Evolutionary conservation across 2,888 invertebrate genomes (phyloP), one percentile per base, ranked within the genome.

Genomic region (Arrhopalites spinosus): DNA sequence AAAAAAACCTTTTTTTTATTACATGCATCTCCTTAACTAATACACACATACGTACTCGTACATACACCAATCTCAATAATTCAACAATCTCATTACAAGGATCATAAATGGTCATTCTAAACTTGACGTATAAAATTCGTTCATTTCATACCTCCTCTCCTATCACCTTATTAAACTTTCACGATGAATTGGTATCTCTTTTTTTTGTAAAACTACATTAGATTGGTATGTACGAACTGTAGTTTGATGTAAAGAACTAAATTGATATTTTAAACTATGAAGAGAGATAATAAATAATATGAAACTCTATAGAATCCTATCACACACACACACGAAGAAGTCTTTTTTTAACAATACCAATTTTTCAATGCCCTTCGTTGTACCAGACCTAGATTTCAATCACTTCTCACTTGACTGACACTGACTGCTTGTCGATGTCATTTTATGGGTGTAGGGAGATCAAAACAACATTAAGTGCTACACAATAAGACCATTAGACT

Each of bases 401-500:
- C 59, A 59, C 11, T 59, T 50, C 50, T 50, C 17, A 50, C 50
- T 50, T 59, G 25, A 59, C 20, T 59, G 59, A 25, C 59, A 59
- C 2, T 59, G 20, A 59, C 20, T 59, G 59, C 3, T 23, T 20
- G 11, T 59, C 11, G 59, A 23, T 23, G 25, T 50, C 17, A 27
- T 27, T 3, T 50, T n/a, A 50, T 47, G 45, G 68, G 68, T 68
- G 50, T 30, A 15, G 45, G 20, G 68, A 50, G 68, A 68, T 68
- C 68, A 68, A 17, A 27, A 68, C 50, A 23, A 50, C 45, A 45
- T 27, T 68, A 68, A 68, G 50, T 27, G 68, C 27, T 8, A 66
- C 66, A 68, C 68, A 68, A 68, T 68, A 68, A 68, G n/a, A 47
- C 50, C 47, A 68, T 68, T 68, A 45, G 15, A 23, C 20, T 23